Conservation (phyloP, 1,140 invertebrate genomes). For the Polyergus mexicanus region DNA sequence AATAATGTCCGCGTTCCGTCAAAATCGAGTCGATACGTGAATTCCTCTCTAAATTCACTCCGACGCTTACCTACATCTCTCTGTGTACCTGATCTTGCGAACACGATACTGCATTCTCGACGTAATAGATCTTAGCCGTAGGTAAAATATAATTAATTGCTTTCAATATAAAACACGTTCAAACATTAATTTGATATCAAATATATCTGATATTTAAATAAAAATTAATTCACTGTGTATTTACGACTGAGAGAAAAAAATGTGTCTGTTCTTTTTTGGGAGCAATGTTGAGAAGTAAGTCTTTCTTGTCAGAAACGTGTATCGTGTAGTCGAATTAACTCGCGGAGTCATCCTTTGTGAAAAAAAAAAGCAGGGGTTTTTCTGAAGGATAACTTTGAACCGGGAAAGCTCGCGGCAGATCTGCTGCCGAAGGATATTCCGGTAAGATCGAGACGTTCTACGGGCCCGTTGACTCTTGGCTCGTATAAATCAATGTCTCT, state of each 20-base stretch:
- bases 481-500: constrained; percentile 80
- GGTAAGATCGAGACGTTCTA: constrained; percentile 48
- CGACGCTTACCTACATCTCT: background rate
- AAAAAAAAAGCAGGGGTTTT: background rate
- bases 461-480: constrained; percentile 56
- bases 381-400: constrained; percentile 46
- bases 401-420: constrained; percentile 54
- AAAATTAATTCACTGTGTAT: background rate
- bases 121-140: background rate
- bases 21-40: constrained; percentile 70
- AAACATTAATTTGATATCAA: background rate
- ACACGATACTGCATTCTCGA: background rate
- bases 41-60: constrained; percentile 55
- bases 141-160: background rate
- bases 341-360: background rate
- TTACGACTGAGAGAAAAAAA: background rate
- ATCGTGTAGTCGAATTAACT: background rate
- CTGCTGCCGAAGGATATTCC: constrained; percentile 32
- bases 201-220: background rate
- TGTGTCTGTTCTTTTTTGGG: background rate
- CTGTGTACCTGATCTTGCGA: background rate
- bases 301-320: background rate
- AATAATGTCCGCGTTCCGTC: constrained; percentile 79
- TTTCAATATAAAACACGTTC: background rate
- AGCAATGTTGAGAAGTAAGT: background rate